These are phyloP conservation scores for Petromus typicus DNA, from an alignment of 2,113 vertebrate genomes.

Conservation along the genomic window DNA sequence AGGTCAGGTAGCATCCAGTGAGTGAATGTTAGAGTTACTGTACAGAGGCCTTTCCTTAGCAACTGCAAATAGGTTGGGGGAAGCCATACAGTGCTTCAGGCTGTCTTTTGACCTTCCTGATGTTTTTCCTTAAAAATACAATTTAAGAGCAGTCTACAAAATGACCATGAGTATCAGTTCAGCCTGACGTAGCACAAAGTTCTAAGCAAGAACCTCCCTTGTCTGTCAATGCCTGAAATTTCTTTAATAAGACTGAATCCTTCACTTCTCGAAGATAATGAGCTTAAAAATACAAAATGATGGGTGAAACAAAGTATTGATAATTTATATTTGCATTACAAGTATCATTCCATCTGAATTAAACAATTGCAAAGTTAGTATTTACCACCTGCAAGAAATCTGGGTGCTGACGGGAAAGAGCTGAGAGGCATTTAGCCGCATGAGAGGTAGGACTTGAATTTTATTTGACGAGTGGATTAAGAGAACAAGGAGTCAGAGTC, in stretches of 20 bases:
- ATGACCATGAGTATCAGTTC: conserved; percentile 20
- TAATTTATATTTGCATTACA: conserved; percentile 40
- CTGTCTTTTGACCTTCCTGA: neutral
- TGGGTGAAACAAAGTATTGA: neutral
- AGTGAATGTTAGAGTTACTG: neutral
- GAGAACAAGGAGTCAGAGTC: neutral
- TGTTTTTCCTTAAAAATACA: neutral
- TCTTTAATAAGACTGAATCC: neutral
- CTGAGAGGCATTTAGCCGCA: neutral
- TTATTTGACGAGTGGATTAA: neutral
- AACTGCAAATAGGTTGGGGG: neutral
- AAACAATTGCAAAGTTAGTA: neutral
- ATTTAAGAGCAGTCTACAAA: conserved; percentile 25
- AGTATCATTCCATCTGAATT: conserved; percentile 38
- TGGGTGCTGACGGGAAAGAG: neutral
- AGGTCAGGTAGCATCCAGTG: neutral
- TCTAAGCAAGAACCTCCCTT: neutral
- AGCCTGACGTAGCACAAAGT: neutral
- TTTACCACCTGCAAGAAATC: neutral
- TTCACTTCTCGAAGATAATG: neutral
- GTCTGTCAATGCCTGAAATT: conserved; percentile 6
- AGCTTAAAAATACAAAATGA: conserved; percentile 16
- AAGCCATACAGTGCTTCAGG: neutral
- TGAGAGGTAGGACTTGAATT: neutral
- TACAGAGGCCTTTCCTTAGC: neutral